These are phyloP conservation scores for Macquaria australasica DNA, from an alignment of 2,113 vertebrate genomes.

Conservation along the genomic window DNA sequence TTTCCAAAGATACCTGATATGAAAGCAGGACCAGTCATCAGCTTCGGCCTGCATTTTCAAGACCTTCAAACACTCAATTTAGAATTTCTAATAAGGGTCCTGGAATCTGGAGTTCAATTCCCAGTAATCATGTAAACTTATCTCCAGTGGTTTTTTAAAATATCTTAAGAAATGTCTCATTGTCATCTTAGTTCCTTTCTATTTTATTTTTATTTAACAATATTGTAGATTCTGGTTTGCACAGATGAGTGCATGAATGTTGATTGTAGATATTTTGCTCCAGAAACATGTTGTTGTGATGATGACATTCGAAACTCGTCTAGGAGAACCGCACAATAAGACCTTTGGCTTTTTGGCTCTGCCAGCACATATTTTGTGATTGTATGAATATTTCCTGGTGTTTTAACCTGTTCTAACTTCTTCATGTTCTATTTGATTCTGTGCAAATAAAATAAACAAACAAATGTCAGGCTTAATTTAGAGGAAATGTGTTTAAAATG, in stretches of 20 bases:
- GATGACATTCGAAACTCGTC: background rate
- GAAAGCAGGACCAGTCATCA: background rate
- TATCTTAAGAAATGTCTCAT: too few relatives aligned
- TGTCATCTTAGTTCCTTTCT: background rate
- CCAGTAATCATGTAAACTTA: background rate
- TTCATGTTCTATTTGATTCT: too few relatives aligned
- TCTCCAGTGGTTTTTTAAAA: too few relatives aligned
- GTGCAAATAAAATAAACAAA: too few relatives aligned
- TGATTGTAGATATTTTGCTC: background rate
- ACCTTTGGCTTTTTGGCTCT: too few relatives aligned
- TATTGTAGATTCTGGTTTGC: background rate
- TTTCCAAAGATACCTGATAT: background rate
- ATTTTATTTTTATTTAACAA: background rate
- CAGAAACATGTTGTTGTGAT: background rate
- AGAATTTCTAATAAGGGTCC: too few relatives aligned
- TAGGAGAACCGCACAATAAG: background rate
- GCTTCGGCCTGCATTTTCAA: background rate
- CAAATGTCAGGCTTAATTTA: too few relatives aligned
- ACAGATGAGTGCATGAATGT: background rate
- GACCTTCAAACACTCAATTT: background rate
- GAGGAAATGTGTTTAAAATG: too few relatives aligned
- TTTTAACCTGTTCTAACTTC: background rate
- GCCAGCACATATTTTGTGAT: background rate
- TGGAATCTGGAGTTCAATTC: background rate
- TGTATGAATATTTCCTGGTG: background rate